phyloP scores from a whole-genome alignment of 2,797 vertebrate genomes.

The Enteromius radiatus region DNA sequence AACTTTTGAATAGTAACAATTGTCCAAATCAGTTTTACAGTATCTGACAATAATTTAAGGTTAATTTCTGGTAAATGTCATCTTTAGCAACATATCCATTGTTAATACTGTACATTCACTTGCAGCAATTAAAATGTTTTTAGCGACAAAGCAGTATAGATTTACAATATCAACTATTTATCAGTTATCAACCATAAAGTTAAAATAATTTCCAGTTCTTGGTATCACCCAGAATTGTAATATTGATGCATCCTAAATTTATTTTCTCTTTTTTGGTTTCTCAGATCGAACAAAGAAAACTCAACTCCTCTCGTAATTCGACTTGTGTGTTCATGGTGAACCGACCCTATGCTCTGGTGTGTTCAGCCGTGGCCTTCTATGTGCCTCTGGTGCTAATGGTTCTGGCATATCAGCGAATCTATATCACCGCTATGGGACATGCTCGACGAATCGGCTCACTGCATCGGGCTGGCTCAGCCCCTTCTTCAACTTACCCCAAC shows the following conservation, averaged over 20 bases:
- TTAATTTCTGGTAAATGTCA: neutral
- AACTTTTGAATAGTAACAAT: no score
- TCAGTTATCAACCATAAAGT: neutral
- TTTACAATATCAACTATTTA: neutral
- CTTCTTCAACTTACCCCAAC: conserved; percentile 59
- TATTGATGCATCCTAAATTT: neutral
- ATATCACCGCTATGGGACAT: conserved; percentile 82
- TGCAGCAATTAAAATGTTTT: neutral
- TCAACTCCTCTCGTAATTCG: conserved; percentile 69
- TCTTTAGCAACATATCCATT: neutral
- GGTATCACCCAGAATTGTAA: neutral
- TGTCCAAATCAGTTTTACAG: no score
- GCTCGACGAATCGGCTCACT: conserved; percentile 81
- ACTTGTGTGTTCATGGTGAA: conserved; percentile 85
- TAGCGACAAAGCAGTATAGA: neutral
- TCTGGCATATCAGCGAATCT: conserved; percentile 84
- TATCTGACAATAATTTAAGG: neutral
- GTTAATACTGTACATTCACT: neutral
- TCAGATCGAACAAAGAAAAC: conserved; percentile 75
- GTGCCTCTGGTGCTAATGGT: conserved; percentile 81
- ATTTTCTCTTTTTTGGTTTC: neutral
- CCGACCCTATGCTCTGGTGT: conserved; percentile 80
- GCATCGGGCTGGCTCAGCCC: conserved; percentile 80
- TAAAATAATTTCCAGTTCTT: neutral
- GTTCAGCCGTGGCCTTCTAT: conserved; percentile 83